Evolutionary conservation across 2,797 vertebrate genomes (phyloP).

Genomic region (Cryptoblepharus egeriae): DNA sequence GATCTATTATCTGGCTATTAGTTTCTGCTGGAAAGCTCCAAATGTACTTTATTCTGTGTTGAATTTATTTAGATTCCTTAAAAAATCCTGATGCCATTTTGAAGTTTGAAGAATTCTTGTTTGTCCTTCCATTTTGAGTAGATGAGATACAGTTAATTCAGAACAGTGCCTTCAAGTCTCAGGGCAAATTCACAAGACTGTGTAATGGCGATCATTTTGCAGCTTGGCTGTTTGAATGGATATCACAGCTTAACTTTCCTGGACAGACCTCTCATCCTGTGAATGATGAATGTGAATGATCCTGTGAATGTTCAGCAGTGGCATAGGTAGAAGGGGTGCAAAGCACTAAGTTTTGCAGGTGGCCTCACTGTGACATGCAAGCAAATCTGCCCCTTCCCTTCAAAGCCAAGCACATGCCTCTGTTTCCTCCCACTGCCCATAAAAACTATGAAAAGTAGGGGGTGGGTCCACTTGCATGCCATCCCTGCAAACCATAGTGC

Average conservation of each 20-base stretch:
- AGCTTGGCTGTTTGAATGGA: not conserved
- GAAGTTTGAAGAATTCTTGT: not conserved
- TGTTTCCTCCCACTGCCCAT: no score
- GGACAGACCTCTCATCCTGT: not conserved
- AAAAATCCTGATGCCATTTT: not conserved
- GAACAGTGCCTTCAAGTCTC: not conserved
- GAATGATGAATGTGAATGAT: no score
- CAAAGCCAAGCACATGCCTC: no score
- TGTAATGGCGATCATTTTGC: not conserved
- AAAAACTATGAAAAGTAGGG: no score
- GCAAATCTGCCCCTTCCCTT: no score
- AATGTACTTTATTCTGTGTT: not conserved
- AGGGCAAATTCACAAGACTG: not conserved
- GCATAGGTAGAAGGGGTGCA: no score
- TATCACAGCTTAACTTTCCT: not conserved
- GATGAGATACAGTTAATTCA: not conserved
- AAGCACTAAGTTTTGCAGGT: no score
- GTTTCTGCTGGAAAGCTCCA: not conserved
- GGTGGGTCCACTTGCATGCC: no score
- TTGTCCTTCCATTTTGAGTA: not conserved
- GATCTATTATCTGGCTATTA: not conserved
- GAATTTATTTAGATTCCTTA: slow-evolving; percentile 21
- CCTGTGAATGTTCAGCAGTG: no score
- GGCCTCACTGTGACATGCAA: no score
- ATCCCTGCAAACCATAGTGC: no score